Evolutionary conservation across 2,113 vertebrate species (phyloP), one percentile per base, ranked within the genome.

Genomic region (Fukomys damarensis): DNA sequence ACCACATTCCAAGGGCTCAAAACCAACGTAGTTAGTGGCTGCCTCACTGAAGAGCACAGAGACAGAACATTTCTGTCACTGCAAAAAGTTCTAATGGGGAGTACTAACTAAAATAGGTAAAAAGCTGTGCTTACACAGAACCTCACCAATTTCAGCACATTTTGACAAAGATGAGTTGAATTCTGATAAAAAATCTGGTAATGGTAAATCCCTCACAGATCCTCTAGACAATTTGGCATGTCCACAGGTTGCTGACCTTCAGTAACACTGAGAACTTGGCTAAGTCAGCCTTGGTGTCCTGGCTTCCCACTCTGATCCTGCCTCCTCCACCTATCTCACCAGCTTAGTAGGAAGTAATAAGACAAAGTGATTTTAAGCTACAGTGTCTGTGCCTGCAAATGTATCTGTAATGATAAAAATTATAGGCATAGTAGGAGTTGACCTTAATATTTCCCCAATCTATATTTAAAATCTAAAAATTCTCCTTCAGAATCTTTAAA

Each of bases 41-140:
- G 22, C 22, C 32, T 72, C 54, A 65, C 2, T 38, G 52, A 52
- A 41, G 16, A 30, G 49, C 38, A 86, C 22, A 83, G 46, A 74
- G 1, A n/a, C 0, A 77, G 89, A 66, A 65, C 3, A 49, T 84
- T 72, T 76, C 70, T 84, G 43, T 24, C 1, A 4, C 0, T 65
- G 77, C 41, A 56, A 66, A 89, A 38, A 85, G 22, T 22, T 89
- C 66, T 59, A 63, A 4, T 58, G 72, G 93, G 13, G 19, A 97
- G 91, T 17, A 63, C 76, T 95, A 94, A 80, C 74, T 83, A 86
- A 93, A 97, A 96, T 2, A 49, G 74, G 86, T 91, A 46, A 80
- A 80, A 54, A 56, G 12, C 41, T 65, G 56, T 70, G 79, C 43
- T 32, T 28, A 3, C 28, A 30, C 14, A n/a, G 79, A 22, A 63